phyloP scores from a whole-genome alignment of 2,888 invertebrate genomes.

The Sphaerophoria rueppellii region DNA sequence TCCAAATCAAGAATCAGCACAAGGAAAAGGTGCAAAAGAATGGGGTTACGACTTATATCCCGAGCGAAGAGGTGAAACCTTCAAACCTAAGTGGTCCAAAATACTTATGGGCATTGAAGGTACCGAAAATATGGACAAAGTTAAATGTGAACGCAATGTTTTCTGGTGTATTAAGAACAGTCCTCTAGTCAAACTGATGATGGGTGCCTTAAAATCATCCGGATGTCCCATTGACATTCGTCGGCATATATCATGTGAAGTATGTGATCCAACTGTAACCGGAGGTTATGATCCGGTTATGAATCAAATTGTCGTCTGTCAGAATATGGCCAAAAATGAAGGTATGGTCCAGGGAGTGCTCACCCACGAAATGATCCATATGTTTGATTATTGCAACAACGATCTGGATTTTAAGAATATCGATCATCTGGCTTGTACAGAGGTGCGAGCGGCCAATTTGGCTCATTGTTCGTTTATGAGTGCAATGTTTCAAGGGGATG shows the following conservation, averaged over 20 bases:
- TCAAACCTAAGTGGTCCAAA: constrained; percentile 84
- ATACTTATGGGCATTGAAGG: constrained; percentile 87
- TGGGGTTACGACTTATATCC: constrained; percentile 94
- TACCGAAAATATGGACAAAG: constrained; percentile 87
- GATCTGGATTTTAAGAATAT: constrained; percentile 94
- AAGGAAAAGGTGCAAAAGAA: constrained; percentile 75
- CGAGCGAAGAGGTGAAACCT: constrained; percentile 87
- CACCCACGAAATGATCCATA: constrained; percentile 97
- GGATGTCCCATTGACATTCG: constrained; percentile 89
- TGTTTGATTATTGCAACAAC: constrained; percentile 96
- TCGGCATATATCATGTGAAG: constrained; percentile 96
- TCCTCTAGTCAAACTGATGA: constrained; percentile 92
- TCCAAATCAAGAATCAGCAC: constrained; percentile 16
- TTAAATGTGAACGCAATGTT: constrained; percentile 92
- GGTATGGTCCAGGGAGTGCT: constrained; percentile 91
- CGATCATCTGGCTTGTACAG: constrained; percentile 96
- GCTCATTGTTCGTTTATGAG: constrained; percentile 95
- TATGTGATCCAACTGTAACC: constrained; percentile 91
- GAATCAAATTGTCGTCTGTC: constrained; percentile 90
- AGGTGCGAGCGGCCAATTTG: constrained; percentile 96
- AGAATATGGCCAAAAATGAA: constrained; percentile 89
- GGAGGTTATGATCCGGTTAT: constrained; percentile 89
- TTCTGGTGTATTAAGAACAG: constrained; percentile 89
- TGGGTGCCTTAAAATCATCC: constrained; percentile 88
- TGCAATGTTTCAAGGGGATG: constrained; percentile 88